Percentiles rank a stretch among this genome's conserved stretches.
phyloP scores from a whole-genome alignment of 2,113 vertebrate species.

The Pituophis catenifer region DNA sequence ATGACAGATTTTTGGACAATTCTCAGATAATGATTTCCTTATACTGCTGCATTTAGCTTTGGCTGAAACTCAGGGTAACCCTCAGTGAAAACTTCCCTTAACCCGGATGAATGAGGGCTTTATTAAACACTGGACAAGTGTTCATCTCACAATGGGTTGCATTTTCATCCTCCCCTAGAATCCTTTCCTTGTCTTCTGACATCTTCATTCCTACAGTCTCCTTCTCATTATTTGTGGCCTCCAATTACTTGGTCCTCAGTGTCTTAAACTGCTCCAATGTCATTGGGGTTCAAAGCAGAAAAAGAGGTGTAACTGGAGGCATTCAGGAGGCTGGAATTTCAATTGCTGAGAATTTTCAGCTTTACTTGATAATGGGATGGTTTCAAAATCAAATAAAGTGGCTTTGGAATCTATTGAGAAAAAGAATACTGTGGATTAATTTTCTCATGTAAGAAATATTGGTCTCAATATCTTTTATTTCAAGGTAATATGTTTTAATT shows the following conservation, averaged over 20 bases:
- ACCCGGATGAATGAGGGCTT: neutral
- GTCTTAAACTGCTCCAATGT: neutral
- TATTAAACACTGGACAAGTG: neutral
- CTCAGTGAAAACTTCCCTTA: conserved; percentile 20
- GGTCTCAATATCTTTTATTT: neutral
- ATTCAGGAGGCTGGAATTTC: neutral
- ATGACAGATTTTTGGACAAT: neutral
- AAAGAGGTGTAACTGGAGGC: neutral
- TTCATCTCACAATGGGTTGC: neutral
- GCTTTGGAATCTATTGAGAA: neutral
- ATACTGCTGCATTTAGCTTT: neutral
- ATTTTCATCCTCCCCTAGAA: neutral
- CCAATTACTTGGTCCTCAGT: neutral
- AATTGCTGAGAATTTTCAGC: neutral
- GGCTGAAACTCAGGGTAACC: conserved; percentile 8
- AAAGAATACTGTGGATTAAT: neutral
- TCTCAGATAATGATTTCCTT: neutral
- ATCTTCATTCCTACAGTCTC: neutral
- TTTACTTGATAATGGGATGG: neutral
- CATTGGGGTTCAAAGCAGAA: neutral
- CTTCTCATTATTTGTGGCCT: neutral
- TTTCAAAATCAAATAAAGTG: neutral
- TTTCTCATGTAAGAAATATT: neutral
- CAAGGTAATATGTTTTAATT: neutral
- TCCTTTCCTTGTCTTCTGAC: conserved; percentile 1